Evolutionary conservation across 2,113 vertebrate species (phyloP), one percentile per base, ranked within the genome.

Genomic region (Cromileptes altivelis): DNA sequence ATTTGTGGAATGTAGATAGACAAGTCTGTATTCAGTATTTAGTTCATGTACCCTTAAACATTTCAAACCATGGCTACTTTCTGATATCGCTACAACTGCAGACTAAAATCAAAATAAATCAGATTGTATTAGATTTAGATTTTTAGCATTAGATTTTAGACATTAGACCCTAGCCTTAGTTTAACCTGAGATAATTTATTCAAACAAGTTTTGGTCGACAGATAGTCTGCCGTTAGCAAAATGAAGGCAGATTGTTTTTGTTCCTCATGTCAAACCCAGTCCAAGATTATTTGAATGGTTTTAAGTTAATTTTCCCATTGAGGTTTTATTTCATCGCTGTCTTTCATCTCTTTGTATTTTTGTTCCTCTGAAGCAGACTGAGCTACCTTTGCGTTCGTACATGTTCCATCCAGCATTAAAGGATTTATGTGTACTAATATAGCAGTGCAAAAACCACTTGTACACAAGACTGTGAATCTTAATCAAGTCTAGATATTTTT

Each of bases 371-470:
- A 85, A 89, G 76, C 85, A 75, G 79, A 83, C 68, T 52, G 67
- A 91, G 84, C 88, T 91, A 84, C 89, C 89, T 87, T 86, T 65
- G 75, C 79, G 33, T 77, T 91, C 93, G 72, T 96, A 93, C 92
- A 94, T 86, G 91, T 96, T 82, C 87, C 85, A 76, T 82, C 87
- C 83, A 78, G 42, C 65, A 75, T 88, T 81, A 75, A 80, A 83
- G n/a, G 61, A 85, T 83, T 63, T 82, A 53, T 69, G 88, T 81
- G 61, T 84, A 68, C 25, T 91, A 90, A 87, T 72, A 86, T 89
- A 92, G 81, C 85, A 94, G 94, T 94, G 95, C 81, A 92, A 94
- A 97, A 98, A 98, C 97, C 98, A 98, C 97, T 99, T 96, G 92
- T 94, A 95, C 93, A 92, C 91, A 89, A 94, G 92, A 95, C 94